Evolutionary conservation across 2,797 vertebrate genomes (phyloP), one percentile per base, ranked within the genome.

Genomic region (Sebastes oblongus): DNA sequence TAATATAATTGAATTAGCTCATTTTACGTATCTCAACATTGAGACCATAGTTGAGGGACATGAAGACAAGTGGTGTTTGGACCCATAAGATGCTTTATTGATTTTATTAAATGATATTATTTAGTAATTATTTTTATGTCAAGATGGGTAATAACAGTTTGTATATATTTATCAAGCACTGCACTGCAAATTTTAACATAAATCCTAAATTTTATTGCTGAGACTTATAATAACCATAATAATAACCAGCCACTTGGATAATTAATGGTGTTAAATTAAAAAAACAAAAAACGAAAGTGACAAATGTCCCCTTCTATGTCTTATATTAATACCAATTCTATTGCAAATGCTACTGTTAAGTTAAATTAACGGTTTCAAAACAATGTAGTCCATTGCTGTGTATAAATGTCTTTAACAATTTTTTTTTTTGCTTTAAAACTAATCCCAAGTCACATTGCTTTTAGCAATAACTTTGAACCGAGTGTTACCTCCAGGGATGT

Each of bases 401-500:
- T 8, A 58, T 5, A 67, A 52, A 64, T 10, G 20, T 11, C 0
- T 8, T 39, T 39, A 39, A 36, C 34, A 36, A 13, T 36, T 5
- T 13, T 36, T 12, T 36, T 36, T 13, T 39, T 39, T 34, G 52
- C 7, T 66, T 16, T 66, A 12, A 62, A 67, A 14, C 4, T 22
- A 12, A 66, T n/a, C 9, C 5, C 14, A 54, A 20, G 13, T 39
- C 46, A 29, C 4, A 22, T 1, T 64, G 32, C 34, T 55, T n/a
- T 7, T 54, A n/a, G 9, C 11, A 3, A 18, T 4, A 27, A 32
- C 5, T 18, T 4, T 36, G 10, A 20, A 34, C 27, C 0, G 6
- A 32, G 58, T 56, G 81, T 93, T 91, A 99, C 98, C 98, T 97
- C 98, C 98, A 70, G 98, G 98, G 84, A 99, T 99, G 94, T 99